Percentiles rank a stretch among this genome's conserved stretches.
phyloP scores from a whole-genome alignment of 2,113 vertebrate genomes.

The Steatornis caripensis region DNA sequence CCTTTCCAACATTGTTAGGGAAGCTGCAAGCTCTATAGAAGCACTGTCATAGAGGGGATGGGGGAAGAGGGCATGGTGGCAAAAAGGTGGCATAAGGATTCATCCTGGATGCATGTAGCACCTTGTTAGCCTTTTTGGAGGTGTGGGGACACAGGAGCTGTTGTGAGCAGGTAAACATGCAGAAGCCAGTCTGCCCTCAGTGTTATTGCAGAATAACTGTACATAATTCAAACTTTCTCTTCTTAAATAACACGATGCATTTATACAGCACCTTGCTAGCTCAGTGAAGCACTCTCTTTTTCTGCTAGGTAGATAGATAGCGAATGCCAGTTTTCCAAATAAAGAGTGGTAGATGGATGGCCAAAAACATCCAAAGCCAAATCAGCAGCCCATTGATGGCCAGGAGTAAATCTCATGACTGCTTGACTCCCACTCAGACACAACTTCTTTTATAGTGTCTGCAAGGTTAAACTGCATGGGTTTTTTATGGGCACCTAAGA shows the following conservation, averaged over 20 bases:
- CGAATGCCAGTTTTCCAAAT: neutral
- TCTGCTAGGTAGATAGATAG: neutral
- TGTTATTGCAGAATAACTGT: neutral
- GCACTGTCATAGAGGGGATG: rapidly evolving
- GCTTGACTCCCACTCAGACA: neutral
- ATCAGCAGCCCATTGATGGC: neutral
- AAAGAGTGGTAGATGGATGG: neutral
- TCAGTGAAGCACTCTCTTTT: neutral
- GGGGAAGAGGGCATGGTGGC: neutral
- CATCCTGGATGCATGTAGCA: neutral
- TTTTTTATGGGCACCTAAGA: neutral
- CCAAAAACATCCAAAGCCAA: neutral
- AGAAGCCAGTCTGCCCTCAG: neutral
- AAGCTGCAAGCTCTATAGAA: neutral
- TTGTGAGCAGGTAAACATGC: neutral
- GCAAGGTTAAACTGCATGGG: neutral
- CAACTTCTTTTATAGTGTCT: neutral
- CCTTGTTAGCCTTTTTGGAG: neutral
- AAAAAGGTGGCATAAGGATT: neutral
- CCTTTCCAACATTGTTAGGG: neutral
- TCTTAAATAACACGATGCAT: neutral
- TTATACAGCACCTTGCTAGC: neutral
- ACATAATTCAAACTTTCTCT: neutral
- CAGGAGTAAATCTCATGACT: neutral
- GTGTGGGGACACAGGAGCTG: neutral